Evolutionary conservation across 92 coral and sea anemone genomes (phyloP).

Genomic region (Palythoa grandis): DNA sequence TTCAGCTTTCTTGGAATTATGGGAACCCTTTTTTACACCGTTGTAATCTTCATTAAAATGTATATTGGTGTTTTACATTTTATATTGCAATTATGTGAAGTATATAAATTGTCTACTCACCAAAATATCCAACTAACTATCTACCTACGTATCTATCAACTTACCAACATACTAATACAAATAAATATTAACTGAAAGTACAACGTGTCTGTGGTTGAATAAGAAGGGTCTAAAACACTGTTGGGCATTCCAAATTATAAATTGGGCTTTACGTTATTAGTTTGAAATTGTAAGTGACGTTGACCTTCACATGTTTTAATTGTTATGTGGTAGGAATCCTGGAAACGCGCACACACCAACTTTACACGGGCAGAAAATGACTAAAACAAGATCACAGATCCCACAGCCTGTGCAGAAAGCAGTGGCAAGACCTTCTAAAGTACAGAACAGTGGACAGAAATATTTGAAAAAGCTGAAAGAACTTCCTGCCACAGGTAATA

Average conservation of each 20-base stretch:
- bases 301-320: no score
- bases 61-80: no score
- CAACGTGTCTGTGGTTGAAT: not conserved
- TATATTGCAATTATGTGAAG: no score
- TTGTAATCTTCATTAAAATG: no score
- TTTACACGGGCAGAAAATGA: not conserved
- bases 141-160: not conserved
- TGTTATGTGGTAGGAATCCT: not conserved
- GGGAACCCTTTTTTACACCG: no score
- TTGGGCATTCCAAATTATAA: no score
- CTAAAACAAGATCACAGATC: constrained; percentile 30
- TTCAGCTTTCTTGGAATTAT: no score
- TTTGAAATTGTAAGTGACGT: no score
- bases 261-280: no score
- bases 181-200: no score
- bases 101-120: no score
- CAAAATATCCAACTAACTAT: no score
- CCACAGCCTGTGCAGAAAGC: constrained; percentile 23
- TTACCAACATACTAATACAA: not conserved
- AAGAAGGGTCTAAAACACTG: not conserved
- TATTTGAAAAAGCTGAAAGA: constrained; percentile 9
- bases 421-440: not conserved
- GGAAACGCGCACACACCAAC: not conserved
- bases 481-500: not conserved
- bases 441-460: not conserved